These are phyloP conservation scores for Micoletzkya japonica DNA, from an alignment of 2,888 invertebrate species.

Conservation along the genomic window DNA sequence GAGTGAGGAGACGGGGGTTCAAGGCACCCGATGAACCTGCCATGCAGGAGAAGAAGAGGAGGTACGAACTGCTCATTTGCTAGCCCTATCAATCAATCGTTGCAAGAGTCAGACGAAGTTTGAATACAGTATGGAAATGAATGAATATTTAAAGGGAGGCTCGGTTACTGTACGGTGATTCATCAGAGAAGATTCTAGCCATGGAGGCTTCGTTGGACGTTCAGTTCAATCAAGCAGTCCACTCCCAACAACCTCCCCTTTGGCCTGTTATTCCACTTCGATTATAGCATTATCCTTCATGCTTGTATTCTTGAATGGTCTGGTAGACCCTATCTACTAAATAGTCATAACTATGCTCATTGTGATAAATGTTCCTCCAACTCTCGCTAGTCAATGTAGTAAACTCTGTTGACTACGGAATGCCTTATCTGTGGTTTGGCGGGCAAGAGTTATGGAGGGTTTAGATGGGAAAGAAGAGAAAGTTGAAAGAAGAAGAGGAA, in stretches of 20 bases:
- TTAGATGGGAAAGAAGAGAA: slow-evolving; percentile 11
- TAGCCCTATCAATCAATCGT: not conserved
- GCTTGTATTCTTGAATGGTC: not conserved
- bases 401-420: too few species aligned
- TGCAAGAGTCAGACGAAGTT: not conserved
- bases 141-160: not conserved
- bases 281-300: slow-evolving; percentile 56
- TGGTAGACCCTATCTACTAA: not conserved
- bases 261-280: slow-evolving; percentile 79
- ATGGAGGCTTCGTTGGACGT: slow-evolving; percentile 77
- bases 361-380: too few species aligned
- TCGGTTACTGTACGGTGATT: slow-evolving; percentile 11
- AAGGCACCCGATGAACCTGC: slow-evolving; percentile 12
- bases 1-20: slow-evolving; percentile 7
- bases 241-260: slow-evolving; percentile 71
- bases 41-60: slow-evolving; percentile 3
- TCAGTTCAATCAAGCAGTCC: slow-evolving; percentile 72
- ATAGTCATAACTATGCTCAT: too few species aligned
- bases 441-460: not conserved
- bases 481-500: not conserved
- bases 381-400: too few species aligned
- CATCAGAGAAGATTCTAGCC: slow-evolving; percentile 71
- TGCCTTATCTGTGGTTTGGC: too few species aligned
- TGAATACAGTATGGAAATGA: not conserved
- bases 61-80: not conserved